phyloP scores from a whole-genome alignment of 2,797 vertebrate species.

The Cetoscarus ocellatus region DNA sequence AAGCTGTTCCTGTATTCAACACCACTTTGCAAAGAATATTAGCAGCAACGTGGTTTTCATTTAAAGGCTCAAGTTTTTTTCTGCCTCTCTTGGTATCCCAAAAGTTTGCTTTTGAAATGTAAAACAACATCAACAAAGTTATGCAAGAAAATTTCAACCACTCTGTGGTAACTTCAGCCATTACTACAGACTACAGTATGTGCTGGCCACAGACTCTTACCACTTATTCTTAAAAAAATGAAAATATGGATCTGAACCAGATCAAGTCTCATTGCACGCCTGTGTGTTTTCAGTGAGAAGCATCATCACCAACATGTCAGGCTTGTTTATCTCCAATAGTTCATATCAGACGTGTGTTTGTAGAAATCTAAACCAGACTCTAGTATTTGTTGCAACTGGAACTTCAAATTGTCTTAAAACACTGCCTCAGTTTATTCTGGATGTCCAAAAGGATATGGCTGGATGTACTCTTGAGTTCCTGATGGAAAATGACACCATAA shows the following conservation, averaged over 20 bases:
- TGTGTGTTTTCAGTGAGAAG: constrained; percentile 31
- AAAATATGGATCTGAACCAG: constrained; percentile 40
- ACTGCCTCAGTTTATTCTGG: constrained; percentile 3
- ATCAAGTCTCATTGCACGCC: constrained; percentile 24
- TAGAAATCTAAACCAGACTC: constrained; percentile 11
- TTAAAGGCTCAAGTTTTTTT: constrained; percentile 22
- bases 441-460: neutral
- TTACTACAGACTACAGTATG: constrained; percentile 16
- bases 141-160: constrained; percentile 17
- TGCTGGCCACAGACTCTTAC: constrained; percentile 6
- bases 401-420: constrained; percentile 7
- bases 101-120: constrained; percentile 6
- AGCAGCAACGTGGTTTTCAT: neutral
- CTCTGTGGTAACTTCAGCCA: neutral
- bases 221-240: constrained; percentile 17
- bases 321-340: constrained; percentile 18
- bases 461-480: neutral
- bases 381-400: neutral
- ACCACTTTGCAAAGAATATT: neutral
- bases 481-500: constrained; percentile 4
- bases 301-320: constrained; percentile 21
- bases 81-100: constrained; percentile 4
- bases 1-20: neutral
- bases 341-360: constrained; percentile 9
- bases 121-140: constrained; percentile 14